Conservation (phyloP, 2,113 vertebrate genomes). For the Ptilonorhynchus violaceus region DNA sequence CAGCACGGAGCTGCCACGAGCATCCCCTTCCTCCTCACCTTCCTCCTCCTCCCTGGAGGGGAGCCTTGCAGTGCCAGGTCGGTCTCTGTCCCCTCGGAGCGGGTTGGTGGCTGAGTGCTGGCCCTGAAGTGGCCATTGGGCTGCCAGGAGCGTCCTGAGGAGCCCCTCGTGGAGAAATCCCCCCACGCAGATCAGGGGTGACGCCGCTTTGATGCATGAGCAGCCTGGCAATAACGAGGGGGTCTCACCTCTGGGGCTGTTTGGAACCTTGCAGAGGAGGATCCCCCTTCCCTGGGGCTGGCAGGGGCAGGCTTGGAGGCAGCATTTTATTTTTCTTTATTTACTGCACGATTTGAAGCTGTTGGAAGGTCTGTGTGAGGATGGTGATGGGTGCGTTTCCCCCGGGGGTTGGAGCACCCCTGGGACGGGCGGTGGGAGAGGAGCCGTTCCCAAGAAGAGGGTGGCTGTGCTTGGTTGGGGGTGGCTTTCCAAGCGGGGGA, state of each 20-base stretch:
- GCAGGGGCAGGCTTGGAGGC: neutral
- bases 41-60: neutral
- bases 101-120: neutral
- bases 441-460: neutral
- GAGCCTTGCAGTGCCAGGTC: neutral
- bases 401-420: accelerated
- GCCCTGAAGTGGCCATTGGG: neutral
- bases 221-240: neutral
- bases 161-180: neutral
- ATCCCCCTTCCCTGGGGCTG: neutral
- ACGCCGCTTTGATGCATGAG: neutral
- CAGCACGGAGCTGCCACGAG: accelerated
- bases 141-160: neutral
- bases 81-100: accelerated
- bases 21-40: neutral
- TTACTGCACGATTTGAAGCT: neutral
- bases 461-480: neutral
- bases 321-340: neutral
- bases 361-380: neutral
- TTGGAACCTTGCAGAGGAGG: neutral
- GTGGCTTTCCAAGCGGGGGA: neutral
- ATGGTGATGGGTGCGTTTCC: neutral
- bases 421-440: accelerated
- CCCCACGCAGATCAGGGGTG: accelerated
- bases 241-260: neutral